phyloP scores from a whole-genome alignment of 2,797 vertebrate genomes.

The Potorous gilbertii region DNA sequence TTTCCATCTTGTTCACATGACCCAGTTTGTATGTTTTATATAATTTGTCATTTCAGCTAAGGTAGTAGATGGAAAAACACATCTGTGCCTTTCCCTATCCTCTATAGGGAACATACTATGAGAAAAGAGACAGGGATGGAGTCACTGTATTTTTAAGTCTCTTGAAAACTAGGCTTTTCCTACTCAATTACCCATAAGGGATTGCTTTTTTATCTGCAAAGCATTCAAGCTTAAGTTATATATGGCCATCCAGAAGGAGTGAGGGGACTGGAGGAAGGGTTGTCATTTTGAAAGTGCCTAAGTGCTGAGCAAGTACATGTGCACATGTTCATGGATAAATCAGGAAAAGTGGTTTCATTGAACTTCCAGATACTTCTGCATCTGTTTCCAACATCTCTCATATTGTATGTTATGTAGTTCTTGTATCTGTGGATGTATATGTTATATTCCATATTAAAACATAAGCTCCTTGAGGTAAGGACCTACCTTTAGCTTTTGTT shows the following conservation, averaged over 20 bases:
- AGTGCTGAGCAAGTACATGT: neutral
- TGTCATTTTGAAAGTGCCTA: neutral
- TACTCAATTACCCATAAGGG: neutral
- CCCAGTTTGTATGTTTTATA: neutral
- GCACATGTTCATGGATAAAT: neutral
- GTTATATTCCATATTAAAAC: neutral
- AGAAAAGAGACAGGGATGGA: neutral
- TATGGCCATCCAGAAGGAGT: neutral
- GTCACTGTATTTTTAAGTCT: neutral
- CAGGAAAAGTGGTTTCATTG: neutral
- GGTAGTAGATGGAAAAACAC: neutral
- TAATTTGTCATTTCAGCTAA: neutral
- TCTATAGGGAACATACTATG: neutral
- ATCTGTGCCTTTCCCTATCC: neutral
- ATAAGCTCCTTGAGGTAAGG: neutral
- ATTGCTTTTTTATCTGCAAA: neutral
- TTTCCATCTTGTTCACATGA: neutral
- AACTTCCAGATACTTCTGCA: neutral
- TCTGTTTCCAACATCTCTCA: neutral
- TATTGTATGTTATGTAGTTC: neutral
- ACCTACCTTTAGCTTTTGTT: neutral
- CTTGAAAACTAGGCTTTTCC: neutral
- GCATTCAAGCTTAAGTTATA: neutral
- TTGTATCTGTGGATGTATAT: neutral
- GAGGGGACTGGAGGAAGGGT: rapidly evolving